Evolutionary conservation across 2,797 vertebrate species (phyloP).

Genomic region (Trachurus trachurus): DNA sequence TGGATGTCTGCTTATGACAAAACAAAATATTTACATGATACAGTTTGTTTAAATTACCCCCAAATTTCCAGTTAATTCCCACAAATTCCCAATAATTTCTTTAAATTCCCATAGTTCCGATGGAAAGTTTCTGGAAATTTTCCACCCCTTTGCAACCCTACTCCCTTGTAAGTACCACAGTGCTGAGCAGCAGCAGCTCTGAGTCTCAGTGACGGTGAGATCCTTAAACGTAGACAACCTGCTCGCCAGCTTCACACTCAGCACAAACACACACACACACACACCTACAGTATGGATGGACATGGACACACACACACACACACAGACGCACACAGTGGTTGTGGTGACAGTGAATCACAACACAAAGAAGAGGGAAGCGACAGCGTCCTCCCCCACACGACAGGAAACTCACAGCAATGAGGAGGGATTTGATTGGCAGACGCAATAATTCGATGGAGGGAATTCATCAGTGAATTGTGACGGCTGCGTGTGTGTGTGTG

Average conservation of each 20-base stretch:
- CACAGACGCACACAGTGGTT: background rate
- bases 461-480: constrained; percentile 64
- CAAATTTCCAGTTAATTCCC: too few relatives aligned
- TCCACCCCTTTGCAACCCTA: too few relatives aligned
- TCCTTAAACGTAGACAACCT: too few relatives aligned
- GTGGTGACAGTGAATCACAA: constrained; percentile 39
- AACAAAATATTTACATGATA: too few relatives aligned
- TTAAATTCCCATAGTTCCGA: too few relatives aligned
- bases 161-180: constrained; percentile 43
- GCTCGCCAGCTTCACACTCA: too few relatives aligned
- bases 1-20: too few relatives aligned
- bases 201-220: background rate
- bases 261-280: constrained; percentile 1
- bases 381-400: constrained; percentile 62
- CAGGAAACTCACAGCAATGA: constrained; percentile 63
- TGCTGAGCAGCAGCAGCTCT: constrained; percentile 34
- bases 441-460: constrained; percentile 72
- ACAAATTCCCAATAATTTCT: too few relatives aligned
- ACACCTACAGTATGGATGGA: constrained; percentile 6
- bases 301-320: constrained; percentile 4
- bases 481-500: background rate
- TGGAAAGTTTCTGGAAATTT: too few relatives aligned
- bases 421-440: constrained; percentile 72
- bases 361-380: constrained; percentile 30
- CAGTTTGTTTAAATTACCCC: too few relatives aligned